Evolutionary conservation across 1,140 invertebrate species (phyloP).

Genomic region (Anastrepha obliqua): DNA sequence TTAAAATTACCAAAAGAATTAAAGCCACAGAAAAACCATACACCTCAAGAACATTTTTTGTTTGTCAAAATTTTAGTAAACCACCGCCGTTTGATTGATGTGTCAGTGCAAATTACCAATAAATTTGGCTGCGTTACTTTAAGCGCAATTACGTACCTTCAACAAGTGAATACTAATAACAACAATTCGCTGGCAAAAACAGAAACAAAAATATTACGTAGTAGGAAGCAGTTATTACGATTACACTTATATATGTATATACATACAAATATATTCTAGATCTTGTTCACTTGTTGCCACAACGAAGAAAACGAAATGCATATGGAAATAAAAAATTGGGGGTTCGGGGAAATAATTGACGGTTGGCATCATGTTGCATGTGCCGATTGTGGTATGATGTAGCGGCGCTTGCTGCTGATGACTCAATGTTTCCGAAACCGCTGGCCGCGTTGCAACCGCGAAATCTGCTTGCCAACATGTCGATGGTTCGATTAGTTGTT

Average conservation of each 20-base stretch:
- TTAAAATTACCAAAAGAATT: constrained; percentile 8
- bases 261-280: neutral
- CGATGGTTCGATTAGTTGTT: neutral
- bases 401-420: neutral
- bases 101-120: neutral
- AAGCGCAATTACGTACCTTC: neutral
- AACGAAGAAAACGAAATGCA: neutral
- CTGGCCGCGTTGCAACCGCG: constrained; percentile 32
- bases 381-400: constrained; percentile 22
- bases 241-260: neutral
- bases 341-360: neutral
- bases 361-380: constrained; percentile 30
- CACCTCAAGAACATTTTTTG: neutral
- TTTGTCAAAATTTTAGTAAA: neutral
- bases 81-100: constrained; percentile 1
- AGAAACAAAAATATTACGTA: neutral
- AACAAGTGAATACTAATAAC: constrained; percentile 12
- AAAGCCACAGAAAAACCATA: constrained; percentile 1
- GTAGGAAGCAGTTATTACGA: constrained; percentile 1
- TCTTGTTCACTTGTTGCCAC: constrained; percentile 1
- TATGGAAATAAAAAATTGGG: neutral
- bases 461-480: neutral
- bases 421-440: constrained; percentile 35
- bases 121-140: neutral
- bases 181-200: neutral